Percentiles rank a stretch among this genome's conserved stretches.
These are phyloP conservation scores for Muschampia plurimacula DNA, from an alignment of 2,888 invertebrate genomes.

Conservation along the genomic window DNA sequence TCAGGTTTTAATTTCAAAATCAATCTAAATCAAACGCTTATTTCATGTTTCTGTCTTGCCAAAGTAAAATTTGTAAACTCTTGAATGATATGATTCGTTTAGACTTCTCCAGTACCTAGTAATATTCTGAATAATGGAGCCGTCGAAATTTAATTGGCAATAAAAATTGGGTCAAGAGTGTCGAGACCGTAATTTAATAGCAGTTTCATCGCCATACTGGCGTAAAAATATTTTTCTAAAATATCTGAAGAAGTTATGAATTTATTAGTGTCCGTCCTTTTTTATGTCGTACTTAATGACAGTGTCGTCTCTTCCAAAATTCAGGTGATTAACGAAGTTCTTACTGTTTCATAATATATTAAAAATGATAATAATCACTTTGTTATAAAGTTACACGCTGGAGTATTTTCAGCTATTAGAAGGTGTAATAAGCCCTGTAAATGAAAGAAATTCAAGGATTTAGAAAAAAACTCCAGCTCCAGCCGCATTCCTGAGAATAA, in stretches of 20 bases:
- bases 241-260: slow-evolving; percentile 11
- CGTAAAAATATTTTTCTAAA: slow-evolving; percentile 15
- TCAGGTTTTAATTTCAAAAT: too few relatives aligned
- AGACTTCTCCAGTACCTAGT: background rate
- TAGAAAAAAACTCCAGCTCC: too few relatives aligned
- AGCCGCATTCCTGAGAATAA: too few relatives aligned
- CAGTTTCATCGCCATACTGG: slow-evolving; percentile 16
- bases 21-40: too few relatives aligned
- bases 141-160: slow-evolving; percentile 20
- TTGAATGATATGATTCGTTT: slow-evolving; percentile 4
- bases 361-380: background rate
- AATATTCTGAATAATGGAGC: slow-evolving; percentile 17
- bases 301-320: background rate
- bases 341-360: background rate
- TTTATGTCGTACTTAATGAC: background rate
- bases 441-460: too few relatives aligned
- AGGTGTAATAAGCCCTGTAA: too few relatives aligned
- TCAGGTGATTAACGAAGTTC: background rate
- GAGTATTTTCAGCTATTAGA: too few relatives aligned
- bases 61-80: background rate
- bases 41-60: too few relatives aligned
- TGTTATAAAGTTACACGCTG: background rate
- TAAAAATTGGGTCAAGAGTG: slow-evolving; percentile 30
- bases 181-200: slow-evolving; percentile 18
- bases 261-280: slow-evolving; percentile 9